These are phyloP conservation scores for Abscondita cerata DNA, from an alignment of 2,888 invertebrate genomes.

Conservation along the genomic window DNA sequence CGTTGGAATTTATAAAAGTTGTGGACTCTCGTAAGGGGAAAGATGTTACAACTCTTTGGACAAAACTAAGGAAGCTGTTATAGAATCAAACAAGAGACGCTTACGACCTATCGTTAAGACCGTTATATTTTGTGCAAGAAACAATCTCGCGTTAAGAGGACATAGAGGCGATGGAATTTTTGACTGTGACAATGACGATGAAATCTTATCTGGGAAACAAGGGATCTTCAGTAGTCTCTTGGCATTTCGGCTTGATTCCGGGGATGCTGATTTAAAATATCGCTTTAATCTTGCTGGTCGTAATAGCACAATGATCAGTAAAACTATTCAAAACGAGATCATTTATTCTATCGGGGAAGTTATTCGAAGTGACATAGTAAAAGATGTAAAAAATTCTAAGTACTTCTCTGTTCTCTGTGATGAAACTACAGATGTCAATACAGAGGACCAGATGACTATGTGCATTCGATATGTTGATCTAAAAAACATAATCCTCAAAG, in stretches of 20 bases:
- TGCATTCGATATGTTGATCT: too few relatives aligned
- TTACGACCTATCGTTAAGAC: constrained; percentile 1
- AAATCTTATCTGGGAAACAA: not conserved
- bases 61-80: too few relatives aligned
- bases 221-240: constrained; percentile 1
- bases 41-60: too few relatives aligned
- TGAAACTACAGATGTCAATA: too few relatives aligned
- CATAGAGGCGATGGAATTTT: constrained; percentile 1
- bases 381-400: constrained; percentile 1
- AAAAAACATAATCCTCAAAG: too few relatives aligned
- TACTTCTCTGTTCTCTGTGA: too few relatives aligned
- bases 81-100: constrained; percentile 5
- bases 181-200: not conserved
- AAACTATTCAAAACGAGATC: constrained; percentile 11
- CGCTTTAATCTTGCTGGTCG: not conserved
- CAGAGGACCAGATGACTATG: too few relatives aligned
- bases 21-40: too few relatives aligned
- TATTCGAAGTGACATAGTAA: not conserved
- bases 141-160: constrained; percentile 4
- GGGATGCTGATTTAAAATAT: not conserved
- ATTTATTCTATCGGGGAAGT: not conserved
- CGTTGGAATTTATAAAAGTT: too few relatives aligned
- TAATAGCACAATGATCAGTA: constrained; percentile 10
- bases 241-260: constrained; percentile 1
- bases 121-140: constrained; percentile 7